Conservation (phyloP, 2,797 vertebrate genomes). For the Iguana delicatissima region DNA sequence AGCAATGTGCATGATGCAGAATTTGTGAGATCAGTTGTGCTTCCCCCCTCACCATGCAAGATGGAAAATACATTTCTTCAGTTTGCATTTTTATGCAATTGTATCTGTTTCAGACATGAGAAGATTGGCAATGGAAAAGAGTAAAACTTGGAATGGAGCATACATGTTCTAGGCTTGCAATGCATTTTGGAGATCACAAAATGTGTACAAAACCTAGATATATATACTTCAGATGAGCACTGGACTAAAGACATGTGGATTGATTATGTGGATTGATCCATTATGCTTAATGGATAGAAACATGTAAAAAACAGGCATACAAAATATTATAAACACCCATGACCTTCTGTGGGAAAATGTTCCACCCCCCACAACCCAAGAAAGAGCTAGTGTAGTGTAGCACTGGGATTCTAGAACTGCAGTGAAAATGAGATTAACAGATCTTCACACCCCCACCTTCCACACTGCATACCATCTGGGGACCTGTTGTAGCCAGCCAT, state of each 20-base stretch:
- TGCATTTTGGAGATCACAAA: not conserved
- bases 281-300: not conserved
- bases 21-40: not conserved
- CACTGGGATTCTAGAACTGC: not conserved
- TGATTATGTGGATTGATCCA: too few relatives aligned
- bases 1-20: not conserved
- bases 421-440: not conserved
- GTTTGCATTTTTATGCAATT: too few relatives aligned
- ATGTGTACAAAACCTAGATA: not conserved
- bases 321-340: not conserved
- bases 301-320: not conserved
- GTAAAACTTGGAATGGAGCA: not conserved
- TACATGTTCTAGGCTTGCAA: not conserved
- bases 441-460: not conserved
- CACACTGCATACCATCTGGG: not conserved
- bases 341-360: too few relatives aligned
- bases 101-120: too few relatives aligned
- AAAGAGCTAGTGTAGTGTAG: too few relatives aligned
- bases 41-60: too few relatives aligned
- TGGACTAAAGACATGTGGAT: not conserved
- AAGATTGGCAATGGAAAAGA: too few relatives aligned
- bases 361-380: too few relatives aligned
- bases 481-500: not conserved
- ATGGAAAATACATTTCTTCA: too few relatives aligned
- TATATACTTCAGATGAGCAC: not conserved